Evolutionary conservation across 1,140 invertebrate species (phyloP).

Genomic region (Delia radicum): DNA sequence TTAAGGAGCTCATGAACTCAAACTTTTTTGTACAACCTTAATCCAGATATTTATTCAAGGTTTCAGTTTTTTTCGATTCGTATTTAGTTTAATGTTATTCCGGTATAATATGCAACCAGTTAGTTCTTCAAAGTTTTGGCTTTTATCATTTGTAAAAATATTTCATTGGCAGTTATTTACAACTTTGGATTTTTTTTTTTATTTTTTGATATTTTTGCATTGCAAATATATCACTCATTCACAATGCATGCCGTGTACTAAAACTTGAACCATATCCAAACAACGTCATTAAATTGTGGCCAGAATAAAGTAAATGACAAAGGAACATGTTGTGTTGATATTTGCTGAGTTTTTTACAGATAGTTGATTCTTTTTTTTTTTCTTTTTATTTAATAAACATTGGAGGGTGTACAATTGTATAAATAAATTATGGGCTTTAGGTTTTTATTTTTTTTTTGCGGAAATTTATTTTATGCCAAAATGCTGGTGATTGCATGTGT

Average conservation of each 20-base stretch:
- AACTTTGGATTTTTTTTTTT: no score
- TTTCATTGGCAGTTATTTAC: no score
- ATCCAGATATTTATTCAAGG: no score
- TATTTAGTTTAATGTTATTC: no score
- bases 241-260: neutral
- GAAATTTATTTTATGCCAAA: neutral
- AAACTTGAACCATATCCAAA: neutral
- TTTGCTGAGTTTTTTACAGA: neutral
- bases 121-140: no score
- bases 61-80: no score
- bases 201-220: neutral
- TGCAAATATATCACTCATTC: neutral
- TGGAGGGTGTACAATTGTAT: neutral
- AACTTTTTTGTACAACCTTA: no score
- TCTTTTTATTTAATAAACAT: neutral
- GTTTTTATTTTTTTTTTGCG: neutral
- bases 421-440: neutral
- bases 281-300: neutral
- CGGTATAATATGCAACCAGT: no score
- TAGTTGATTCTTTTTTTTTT: neutral
- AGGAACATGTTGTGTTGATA: neutral
- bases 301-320: neutral
- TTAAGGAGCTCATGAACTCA: no score
- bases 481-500: neutral
- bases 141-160: no score